These are phyloP conservation scores for Drosophila trapezifrons DNA, from an alignment of 1,140 invertebrate species.

Conservation along the genomic window DNA sequence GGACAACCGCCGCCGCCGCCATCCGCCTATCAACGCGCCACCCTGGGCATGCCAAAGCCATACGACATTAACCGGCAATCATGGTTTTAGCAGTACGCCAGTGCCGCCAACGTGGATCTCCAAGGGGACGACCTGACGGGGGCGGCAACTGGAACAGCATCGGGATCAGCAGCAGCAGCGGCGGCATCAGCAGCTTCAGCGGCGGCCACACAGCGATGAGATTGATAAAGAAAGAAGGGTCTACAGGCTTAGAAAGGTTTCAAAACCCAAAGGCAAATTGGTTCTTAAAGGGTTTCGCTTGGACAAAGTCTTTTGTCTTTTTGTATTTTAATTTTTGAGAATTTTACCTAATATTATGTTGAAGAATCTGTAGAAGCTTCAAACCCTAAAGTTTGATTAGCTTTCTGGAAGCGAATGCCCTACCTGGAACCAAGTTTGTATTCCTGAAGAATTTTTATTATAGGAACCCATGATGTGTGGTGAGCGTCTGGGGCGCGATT, in stretches of 20 bases:
- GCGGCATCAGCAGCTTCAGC: conserved; percentile 15
- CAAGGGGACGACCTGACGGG: conserved; percentile 74
- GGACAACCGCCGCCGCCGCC: conserved; percentile 86
- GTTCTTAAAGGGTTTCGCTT: conserved; percentile 9
- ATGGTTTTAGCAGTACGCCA: conserved; percentile 84
- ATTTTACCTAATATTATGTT: not conserved
- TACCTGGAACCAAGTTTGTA: not conserved
- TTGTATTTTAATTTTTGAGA: too few species aligned
- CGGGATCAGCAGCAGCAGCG: conserved; percentile 14
- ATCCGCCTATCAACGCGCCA: conserved; percentile 86
- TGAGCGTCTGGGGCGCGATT: not conserved
- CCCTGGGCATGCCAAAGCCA: conserved; percentile 88
- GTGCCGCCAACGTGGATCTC: conserved; percentile 76
- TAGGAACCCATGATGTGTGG: not conserved
- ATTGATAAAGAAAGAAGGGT: not conserved
- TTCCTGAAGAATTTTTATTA: not conserved
- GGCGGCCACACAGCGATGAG: conserved; percentile 40
- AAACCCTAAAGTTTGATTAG: too few species aligned
- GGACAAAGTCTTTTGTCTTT: not conserved
- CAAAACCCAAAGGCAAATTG: conserved; percentile 7
- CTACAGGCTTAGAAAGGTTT: conserved; percentile 32
- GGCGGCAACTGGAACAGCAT: conserved; percentile 47
- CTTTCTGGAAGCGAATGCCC: too few species aligned
- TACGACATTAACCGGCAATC: conserved; percentile 85
- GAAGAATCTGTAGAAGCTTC: not conserved